Evolutionary conservation across 2,888 invertebrate genomes (phyloP), one percentile per base, ranked within the genome.

Genomic region (Podotricha telesiphe): DNA sequence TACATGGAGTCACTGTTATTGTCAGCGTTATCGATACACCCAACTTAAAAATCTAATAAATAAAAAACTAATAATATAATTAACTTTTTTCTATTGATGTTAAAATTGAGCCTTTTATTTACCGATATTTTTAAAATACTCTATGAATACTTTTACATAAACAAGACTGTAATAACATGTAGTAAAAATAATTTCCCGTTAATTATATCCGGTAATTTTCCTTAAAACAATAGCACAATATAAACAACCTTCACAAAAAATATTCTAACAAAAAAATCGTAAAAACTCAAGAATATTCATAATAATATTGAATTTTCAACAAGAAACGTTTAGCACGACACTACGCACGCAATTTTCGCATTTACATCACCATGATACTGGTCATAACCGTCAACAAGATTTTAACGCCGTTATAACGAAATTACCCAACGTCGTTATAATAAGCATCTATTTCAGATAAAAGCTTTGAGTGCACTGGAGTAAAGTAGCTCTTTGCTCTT

Each of bases 321-420:
- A 45, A 22, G 22, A 45, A 59, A 45, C 22, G 45, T 59, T 45
- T 45, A 28, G 45, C 45, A 59, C 22, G 45, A n/a, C 42, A 45
- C 59, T 65, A 61, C 47, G 47, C 68, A 68, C 65, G 69, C 72
- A 66, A 73, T 72, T 72, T 69, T 68, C 70, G 28, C 72, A 70
- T 73, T 71, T 67, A 70, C 67, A 58, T 65, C 67, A 65, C 28
- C 50, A 59, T 51, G 42, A 50, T 59, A 66, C 50, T 28, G 56
- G 42, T 67, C 63, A 70, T 72, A 69, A 70, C 65, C 59, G 63
- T 69, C 47, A 67, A 67, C 68, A 68, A 67, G 66, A 64, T 69
- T 70, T 42, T 68, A 59, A 37, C 53, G 61, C 48, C 62, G 65
- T 55, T 53, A 67, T 55, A 67, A 62, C 62, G 59, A 28, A 59